These are phyloP conservation scores for Spheniscus humboldti DNA, from an alignment of 2,797 vertebrate genomes.

Conservation along the genomic window DNA sequence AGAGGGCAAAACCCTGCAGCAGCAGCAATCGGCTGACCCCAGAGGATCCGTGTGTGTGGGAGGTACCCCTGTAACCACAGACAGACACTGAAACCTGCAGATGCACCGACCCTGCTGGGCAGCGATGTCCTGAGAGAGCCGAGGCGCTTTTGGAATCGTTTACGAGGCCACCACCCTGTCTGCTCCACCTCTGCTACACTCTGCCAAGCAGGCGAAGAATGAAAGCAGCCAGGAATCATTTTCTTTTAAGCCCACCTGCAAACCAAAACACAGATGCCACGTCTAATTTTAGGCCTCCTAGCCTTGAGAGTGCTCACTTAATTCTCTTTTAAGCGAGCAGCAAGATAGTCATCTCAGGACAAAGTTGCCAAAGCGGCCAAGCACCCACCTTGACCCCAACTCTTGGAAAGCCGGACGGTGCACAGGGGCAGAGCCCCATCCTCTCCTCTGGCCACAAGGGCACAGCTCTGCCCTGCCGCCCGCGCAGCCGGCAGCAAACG, in stretches of 20 bases:
- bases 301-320: neutral
- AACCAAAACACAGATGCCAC: slow-evolving; percentile 36
- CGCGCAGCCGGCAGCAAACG: fast-evolving
- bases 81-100: fast-evolving
- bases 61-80: neutral
- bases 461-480: neutral
- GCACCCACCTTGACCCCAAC: neutral
- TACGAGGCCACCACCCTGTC: neutral
- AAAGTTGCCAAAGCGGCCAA: fast-evolving
- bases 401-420: neutral
- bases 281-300: slow-evolving; percentile 53
- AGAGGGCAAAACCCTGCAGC: neutral
- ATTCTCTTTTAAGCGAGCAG: neutral
- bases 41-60: fast-evolving
- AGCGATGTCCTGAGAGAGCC: fast-evolving
- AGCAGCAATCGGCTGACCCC: neutral
- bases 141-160: fast-evolving
- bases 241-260: neutral
- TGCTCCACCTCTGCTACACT: neutral
- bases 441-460: neutral
- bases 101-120: fast-evolving
- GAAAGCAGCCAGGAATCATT: neutral
- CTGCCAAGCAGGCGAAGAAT: neutral
- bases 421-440: neutral
- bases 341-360: neutral